Conservation (phyloP, 1,140 invertebrate species). For the Anagrus nilaparvatae region DNA sequence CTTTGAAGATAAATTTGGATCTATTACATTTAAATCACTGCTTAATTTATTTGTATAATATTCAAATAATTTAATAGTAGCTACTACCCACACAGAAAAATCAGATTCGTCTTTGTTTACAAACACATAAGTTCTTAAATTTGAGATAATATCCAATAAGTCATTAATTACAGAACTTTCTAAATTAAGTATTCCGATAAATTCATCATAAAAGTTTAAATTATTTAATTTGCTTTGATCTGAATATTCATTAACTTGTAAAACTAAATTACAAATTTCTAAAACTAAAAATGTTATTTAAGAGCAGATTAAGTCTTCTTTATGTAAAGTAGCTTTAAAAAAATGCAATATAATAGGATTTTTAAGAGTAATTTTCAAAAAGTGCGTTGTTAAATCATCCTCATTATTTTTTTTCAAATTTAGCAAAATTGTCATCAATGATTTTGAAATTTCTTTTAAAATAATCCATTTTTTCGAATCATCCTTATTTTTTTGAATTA, state of each 20-base stretch:
- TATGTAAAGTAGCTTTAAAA: slow-evolving; percentile 42
- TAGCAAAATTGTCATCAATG: slow-evolving; percentile 24
- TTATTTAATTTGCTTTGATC: slow-evolving; percentile 6
- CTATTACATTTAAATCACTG: no score
- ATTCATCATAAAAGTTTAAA: slow-evolving; percentile 9
- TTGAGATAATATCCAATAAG: slow-evolving; percentile 21
- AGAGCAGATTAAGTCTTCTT: slow-evolving; percentile 25
- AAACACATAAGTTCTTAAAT: slow-evolving; percentile 20
- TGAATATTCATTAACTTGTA: slow-evolving; percentile 12
- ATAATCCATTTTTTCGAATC: slow-evolving; percentile 19
- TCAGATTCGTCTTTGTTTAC: slow-evolving; percentile 18
- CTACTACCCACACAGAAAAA: slow-evolving; percentile 26
- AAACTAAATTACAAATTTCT: slow-evolving; percentile 23
- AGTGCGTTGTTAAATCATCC: slow-evolving; percentile 16
- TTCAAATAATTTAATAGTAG: slow-evolving; percentile 27
- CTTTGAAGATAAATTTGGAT: no score
- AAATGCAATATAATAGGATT: slow-evolving; percentile 45
- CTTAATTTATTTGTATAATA: slow-evolving; percentile 13
- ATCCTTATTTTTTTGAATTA: slow-evolving; percentile 16
- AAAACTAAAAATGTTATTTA: slow-evolving; percentile 40
- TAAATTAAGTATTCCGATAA: slow-evolving; percentile 25
- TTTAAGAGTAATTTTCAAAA: slow-evolving; percentile 34
- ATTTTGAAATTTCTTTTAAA: slow-evolving; percentile 21
- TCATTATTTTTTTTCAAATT: slow-evolving; percentile 9
- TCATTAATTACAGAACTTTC: slow-evolving; percentile 15